Evolutionary conservation across 2,888 invertebrate species (phyloP), one percentile per base, ranked within the genome.

Genomic region (Noctua fimbriata): DNA sequence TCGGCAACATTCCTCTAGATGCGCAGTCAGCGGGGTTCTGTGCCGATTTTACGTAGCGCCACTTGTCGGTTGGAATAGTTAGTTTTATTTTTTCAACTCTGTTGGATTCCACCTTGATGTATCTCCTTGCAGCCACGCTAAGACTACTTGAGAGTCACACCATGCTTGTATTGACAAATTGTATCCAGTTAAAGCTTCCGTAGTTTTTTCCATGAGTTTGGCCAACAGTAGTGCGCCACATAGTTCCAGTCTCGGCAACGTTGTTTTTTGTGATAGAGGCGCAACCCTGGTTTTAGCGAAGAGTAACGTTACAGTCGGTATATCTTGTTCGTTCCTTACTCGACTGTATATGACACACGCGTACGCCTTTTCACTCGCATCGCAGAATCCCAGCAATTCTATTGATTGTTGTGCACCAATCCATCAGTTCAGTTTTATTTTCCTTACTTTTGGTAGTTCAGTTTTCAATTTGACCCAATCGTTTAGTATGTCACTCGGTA

Each of bases 111-210:
- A 28, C 14, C 16, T 28, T n/a, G 60, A 60, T 14, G 60, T 12
- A 28, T 60, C 60, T 60, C 60, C 60, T 60, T 60, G 60, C 14
- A 60, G 16, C 60, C 60, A 60, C 16, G 28, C 60, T 60, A 60
- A 28, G n/a, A 60, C 60, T 28, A 60, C 58, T 58, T 58, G n/a
- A n/a, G 58, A n/a, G 58, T 58, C 58, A n/a, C 58, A 58, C 58
- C 58, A 58, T n/a, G 58, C 58, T n/a, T n/a, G 58, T 58, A 58
- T 58, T n/a, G 58, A 58, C n/a, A 58, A 10, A 4, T 58, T 58
- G n/a, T 24, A 55, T n/a, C 58, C 58, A n/a, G n/a, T 10, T n/a
- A 58, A 58, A n/a, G 58, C n/a, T 60, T 60, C n/a, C 5, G 12
- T 60, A 28, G 28, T 60, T 60, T 60, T 58, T 28, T 60, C 28